phyloP scores from a whole-genome alignment of 2,797 vertebrate species.

The Protosalanx chinensis region DNA sequence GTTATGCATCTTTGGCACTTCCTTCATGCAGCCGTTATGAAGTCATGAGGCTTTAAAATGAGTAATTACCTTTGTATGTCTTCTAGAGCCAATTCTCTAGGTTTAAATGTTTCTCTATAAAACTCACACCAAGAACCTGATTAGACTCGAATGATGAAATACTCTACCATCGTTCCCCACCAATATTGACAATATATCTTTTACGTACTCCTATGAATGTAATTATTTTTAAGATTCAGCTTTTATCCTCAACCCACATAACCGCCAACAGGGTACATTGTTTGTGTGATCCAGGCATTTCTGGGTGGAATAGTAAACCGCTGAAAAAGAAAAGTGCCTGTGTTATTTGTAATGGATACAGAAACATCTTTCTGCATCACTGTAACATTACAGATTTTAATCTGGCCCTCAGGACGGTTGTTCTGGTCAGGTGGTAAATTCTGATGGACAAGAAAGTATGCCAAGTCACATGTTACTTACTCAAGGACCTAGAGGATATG shows the following conservation, averaged over 20 bases:
- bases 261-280: neutral
- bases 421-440: no score
- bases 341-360: neutral
- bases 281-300: neutral
- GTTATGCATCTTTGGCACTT: constrained; percentile 1
- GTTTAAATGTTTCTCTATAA: constrained; percentile 10
- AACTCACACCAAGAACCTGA: constrained; percentile 8
- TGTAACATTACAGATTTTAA: neutral
- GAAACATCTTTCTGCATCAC: no score
- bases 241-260: neutral
- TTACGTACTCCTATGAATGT: neutral
- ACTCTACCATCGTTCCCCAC: constrained; percentile 1
- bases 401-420: neutral
- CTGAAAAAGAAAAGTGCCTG: neutral
- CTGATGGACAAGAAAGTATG: no score
- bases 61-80: constrained; percentile 16
- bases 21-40: constrained; percentile 22
- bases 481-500: no score
- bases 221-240: neutral
- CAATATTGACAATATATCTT: neutral
- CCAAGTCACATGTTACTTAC: no score
- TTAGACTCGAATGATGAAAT: constrained; percentile 2
- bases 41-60: neutral
- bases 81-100: neutral
- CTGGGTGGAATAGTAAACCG: neutral